Percentiles rank a stretch among this genome's conserved stretches.
Conservation (phyloP, 1,140 invertebrate genomes). For the Cydia strobilella region DNA sequence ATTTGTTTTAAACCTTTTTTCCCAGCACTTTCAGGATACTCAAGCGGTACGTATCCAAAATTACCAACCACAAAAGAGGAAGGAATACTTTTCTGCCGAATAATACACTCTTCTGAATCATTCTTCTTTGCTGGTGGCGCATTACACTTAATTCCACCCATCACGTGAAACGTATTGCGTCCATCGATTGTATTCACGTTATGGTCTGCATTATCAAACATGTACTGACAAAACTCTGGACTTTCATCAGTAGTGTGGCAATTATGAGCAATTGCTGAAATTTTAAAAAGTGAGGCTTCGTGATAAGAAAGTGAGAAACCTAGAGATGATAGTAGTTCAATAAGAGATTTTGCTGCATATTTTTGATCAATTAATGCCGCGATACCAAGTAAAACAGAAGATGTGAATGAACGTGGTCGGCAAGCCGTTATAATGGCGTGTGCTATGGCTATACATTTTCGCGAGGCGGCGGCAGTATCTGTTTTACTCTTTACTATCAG, state of each 20-base stretch:
- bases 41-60: conserved; percentile 49
- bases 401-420: conserved; percentile 61
- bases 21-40: conserved; percentile 48
- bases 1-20: conserved; percentile 40
- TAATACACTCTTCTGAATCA: no score
- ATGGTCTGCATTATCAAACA: conserved; percentile 66
- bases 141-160: conserved; percentile 65
- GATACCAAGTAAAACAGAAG: conserved; percentile 55
- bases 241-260: conserved; percentile 46
- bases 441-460: conserved; percentile 55
- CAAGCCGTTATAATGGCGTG: conserved; percentile 63
- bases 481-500: conserved; percentile 53
- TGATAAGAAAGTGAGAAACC: conserved; percentile 60
- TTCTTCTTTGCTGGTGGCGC: conserved; percentile 45
- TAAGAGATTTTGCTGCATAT: conserved; percentile 57
- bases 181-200: conserved; percentile 67
- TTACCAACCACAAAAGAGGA: conserved; percentile 49
- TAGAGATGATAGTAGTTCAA: conserved; percentile 55
- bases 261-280: conserved; percentile 60
- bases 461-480: neutral
- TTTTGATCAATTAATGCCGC: conserved; percentile 61
- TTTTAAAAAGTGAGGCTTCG: conserved; percentile 55
- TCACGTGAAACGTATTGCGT: conserved; percentile 62
- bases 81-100: conserved; percentile 33
- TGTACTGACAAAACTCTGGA: conserved; percentile 49